Conservation (phyloP, 2,888 invertebrate genomes). For the Brenthis hecate region DNA sequence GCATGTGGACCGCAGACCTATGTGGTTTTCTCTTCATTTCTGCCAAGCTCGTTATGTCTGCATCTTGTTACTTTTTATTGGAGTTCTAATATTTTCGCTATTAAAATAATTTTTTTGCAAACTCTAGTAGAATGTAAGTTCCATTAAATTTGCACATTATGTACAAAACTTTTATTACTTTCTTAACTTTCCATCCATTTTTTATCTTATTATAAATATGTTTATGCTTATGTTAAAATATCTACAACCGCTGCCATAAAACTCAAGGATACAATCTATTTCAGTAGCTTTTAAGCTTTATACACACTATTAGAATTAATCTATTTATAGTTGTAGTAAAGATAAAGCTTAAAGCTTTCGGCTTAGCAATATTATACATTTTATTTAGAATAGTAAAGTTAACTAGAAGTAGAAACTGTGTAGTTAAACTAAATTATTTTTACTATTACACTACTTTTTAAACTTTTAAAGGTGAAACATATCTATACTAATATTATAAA, state of each 20-base stretch:
- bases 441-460: not conserved
- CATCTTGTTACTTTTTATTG: slow-evolving; percentile 12
- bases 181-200: no score
- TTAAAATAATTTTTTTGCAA: slow-evolving; percentile 1
- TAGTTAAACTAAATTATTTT: not conserved
- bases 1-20: slow-evolving; percentile 26
- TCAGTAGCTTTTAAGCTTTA: slow-evolving; percentile 1
- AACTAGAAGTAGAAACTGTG: not conserved
- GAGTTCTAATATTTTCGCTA: slow-evolving; percentile 1
- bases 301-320: not conserved
- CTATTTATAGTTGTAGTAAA: not conserved
- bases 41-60: slow-evolving; percentile 17
- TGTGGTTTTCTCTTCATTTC: slow-evolving; percentile 27
- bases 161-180: no score
- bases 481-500: no score
- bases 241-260: not conserved
- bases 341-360: slow-evolving; percentile 14
- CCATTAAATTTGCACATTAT: no score
- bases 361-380: not conserved
- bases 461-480: not conserved
- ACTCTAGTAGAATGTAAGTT: no score
- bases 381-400: not conserved
- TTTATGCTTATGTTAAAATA: not conserved
- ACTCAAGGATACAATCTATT: not conserved
- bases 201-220: not conserved